These are phyloP conservation scores for Apamea epomidion DNA, from an alignment of 2,888 invertebrate genomes.

Conservation along the genomic window DNA sequence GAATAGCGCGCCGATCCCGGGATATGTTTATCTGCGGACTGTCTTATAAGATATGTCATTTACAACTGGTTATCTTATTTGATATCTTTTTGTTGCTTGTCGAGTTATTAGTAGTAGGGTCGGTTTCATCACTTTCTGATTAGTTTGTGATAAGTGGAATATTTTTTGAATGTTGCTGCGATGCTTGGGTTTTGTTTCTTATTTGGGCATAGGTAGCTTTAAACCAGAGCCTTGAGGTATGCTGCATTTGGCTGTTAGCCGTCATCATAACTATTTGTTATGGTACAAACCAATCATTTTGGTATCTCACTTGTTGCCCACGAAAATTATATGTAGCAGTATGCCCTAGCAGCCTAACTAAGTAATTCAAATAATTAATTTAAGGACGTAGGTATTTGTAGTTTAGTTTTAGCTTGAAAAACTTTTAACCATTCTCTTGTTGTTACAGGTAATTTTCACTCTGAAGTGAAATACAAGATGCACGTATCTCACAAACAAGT, in stretches of 20 bases:
- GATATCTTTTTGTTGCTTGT: constrained; percentile 60
- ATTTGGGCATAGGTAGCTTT: constrained; percentile 8
- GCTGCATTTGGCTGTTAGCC: background rate
- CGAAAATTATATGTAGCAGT: background rate
- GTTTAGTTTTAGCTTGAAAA: too few relatives aligned
- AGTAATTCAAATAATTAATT: background rate
- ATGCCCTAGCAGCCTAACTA: background rate
- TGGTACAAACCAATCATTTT: background rate
- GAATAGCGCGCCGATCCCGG: constrained; percentile 73
- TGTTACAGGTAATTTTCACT: constrained; percentile 49
- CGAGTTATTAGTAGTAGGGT: constrained; percentile 56
- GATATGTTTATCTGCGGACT: constrained; percentile 76
- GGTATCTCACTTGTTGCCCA: background rate
- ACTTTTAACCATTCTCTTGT: background rate
- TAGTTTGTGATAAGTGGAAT: constrained; percentile 58
- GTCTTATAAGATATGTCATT: constrained; percentile 74
- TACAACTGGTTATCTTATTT: constrained; percentile 64
- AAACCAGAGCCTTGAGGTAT: background rate
- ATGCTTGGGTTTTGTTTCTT: constrained; percentile 38
- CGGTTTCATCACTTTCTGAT: constrained; percentile 63
- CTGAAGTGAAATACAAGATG: background rate
- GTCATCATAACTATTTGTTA: background rate
- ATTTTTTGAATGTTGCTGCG: constrained; percentile 43
- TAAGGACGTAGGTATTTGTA: background rate
- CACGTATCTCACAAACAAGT: too few relatives aligned